Evolutionary conservation across 2,113 vertebrate species (phyloP).

Genomic region (Rana temporaria): DNA sequence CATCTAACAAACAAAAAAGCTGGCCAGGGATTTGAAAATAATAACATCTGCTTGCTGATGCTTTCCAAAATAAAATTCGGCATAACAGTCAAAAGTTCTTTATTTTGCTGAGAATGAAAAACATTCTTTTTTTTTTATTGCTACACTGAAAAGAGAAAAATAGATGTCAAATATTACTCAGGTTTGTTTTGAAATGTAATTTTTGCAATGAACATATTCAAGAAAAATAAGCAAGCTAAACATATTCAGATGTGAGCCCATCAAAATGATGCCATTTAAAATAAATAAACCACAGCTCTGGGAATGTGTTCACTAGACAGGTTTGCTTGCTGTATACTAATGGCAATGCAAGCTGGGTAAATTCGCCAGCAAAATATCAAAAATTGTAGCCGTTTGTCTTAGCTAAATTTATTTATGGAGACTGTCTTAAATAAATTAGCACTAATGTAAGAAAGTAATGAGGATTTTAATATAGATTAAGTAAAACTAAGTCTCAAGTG

Average conservation of each 20-base stretch:
- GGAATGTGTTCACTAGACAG: too few relatives aligned
- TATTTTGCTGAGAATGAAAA: conserved; percentile 8
- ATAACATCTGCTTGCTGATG: conserved; percentile 22
- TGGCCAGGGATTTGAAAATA: conserved; percentile 26
- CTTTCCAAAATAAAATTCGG: conserved; percentile 13
- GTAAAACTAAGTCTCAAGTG: too few relatives aligned
- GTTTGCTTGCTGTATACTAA: too few relatives aligned
- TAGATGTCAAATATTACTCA: background rate
- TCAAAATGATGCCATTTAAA: too few relatives aligned
- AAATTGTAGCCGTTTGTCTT: too few relatives aligned
- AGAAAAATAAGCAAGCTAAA: too few relatives aligned
- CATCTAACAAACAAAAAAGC: conserved; percentile 40
- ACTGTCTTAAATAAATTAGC: background rate
- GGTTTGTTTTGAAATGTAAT: background rate
- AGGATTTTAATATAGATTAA: too few relatives aligned
- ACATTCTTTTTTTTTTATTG: background rate
- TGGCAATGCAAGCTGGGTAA: too few relatives aligned
- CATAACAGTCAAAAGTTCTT: conserved; percentile 20
- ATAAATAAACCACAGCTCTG: too few relatives aligned
- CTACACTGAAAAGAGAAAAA: background rate
- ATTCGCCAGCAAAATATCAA: too few relatives aligned
- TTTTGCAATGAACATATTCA: background rate
- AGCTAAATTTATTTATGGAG: too few relatives aligned
- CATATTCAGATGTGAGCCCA: too few relatives aligned
- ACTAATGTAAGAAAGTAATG: background rate